Percentiles rank a stretch among this genome's conserved stretches.
phyloP scores from a whole-genome alignment of 1,140 invertebrate genomes.

The Cydia fagiglandana region DNA sequence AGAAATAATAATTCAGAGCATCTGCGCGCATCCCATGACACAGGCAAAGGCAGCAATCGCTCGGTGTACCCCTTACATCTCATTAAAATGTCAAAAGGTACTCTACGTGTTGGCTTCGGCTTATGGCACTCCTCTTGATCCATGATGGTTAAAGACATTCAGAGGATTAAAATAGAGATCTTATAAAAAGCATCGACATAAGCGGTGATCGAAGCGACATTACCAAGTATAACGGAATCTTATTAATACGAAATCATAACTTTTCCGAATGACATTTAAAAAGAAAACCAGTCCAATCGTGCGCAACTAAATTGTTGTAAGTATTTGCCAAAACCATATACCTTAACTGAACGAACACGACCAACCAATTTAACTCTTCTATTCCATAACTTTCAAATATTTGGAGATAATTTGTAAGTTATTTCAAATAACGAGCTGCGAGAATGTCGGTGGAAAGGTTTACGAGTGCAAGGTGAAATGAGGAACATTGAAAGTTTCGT shows the following conservation, averaged over 20 bases:
- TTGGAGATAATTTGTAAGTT: slow-evolving; percentile 20
- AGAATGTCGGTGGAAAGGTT: slow-evolving; percentile 17
- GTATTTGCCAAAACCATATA: slow-evolving; percentile 29
- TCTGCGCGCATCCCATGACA: too few species aligned
- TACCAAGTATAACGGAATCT: neutral
- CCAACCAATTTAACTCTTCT: slow-evolving; percentile 4
- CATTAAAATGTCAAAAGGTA: too few species aligned
- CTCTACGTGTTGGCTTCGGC: too few species aligned
- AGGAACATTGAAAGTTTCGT: slow-evolving; percentile 15
- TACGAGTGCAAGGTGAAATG: slow-evolving; percentile 23
- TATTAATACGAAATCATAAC: neutral
- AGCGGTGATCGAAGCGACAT: neutral
- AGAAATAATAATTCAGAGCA: too few species aligned
- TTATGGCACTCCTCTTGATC: too few species aligned
- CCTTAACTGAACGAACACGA: slow-evolving; percentile 13
- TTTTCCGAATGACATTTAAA: slow-evolving; percentile 17
- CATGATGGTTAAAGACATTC: too few species aligned
- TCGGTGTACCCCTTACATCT: too few species aligned
- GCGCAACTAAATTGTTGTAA: slow-evolving; percentile 15
- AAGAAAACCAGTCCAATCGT: slow-evolving; percentile 24
- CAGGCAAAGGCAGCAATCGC: too few species aligned
- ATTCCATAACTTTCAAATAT: slow-evolving; percentile 28
- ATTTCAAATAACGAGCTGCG: slow-evolving; percentile 14
- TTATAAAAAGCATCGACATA: neutral
- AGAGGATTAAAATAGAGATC: too few species aligned